Percentiles rank a stretch among this genome's conserved stretches.
Conservation (phyloP, 2,113 vertebrate genomes). For the Fregata magnificens region DNA sequence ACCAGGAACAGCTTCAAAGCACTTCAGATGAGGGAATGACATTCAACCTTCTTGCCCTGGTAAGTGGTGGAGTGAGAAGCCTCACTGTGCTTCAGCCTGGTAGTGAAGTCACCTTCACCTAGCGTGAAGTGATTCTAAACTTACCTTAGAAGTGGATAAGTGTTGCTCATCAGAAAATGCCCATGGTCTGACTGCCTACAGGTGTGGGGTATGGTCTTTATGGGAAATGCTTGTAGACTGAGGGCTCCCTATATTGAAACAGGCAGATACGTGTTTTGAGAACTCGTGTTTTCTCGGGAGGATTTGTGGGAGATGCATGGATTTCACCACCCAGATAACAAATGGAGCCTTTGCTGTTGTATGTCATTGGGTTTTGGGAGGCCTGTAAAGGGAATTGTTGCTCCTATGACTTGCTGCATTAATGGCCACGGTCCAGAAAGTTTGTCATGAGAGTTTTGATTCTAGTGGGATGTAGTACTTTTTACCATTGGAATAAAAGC, state of each 20-base stretch:
- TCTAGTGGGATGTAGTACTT: too few species aligned
- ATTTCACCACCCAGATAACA: neutral
- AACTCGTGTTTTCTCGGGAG: neutral
- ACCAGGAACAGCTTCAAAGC: neutral
- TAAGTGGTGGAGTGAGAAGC: neutral
- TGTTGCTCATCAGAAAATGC: neutral
- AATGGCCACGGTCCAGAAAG: neutral
- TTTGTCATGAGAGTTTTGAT: neutral
- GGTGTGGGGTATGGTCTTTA: neutral
- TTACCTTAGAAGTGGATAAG: neutral
- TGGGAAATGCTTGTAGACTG: neutral
- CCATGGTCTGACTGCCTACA: neutral
- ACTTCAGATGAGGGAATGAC: neutral
- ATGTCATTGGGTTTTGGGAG: neutral
- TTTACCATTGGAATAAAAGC: neutral
- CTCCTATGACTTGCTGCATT: fast-evolving
- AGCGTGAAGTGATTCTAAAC: neutral
- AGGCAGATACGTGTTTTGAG: neutral
- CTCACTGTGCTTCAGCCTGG: neutral
- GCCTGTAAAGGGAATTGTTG: neutral
- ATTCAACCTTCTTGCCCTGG: neutral
- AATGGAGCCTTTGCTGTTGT: neutral
- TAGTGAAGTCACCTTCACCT: neutral
- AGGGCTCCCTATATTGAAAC: neutral
- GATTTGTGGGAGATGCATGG: neutral